Evolutionary conservation across 2,797 vertebrate genomes (phyloP), one percentile per base, ranked within the genome.

Genomic region (Sparidentex hasta): DNA sequence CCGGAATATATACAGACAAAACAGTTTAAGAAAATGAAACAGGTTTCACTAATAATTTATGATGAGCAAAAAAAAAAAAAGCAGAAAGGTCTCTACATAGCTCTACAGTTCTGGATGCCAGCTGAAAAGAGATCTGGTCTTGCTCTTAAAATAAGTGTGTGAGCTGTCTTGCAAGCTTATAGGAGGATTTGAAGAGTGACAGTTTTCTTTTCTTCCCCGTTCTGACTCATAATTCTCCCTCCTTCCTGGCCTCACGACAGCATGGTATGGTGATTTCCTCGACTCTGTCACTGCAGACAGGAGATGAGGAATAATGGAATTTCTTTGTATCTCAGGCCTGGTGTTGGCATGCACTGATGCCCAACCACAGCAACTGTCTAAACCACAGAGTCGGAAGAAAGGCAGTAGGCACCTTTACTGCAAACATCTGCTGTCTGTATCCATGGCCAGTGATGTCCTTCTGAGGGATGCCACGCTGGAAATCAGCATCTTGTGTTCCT

Each of bases 181-280:
- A 85, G 83, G 76, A 59, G 58, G 75, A 89, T 91, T 91, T 91
- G 87, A 87, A 71, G 79, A 87, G 78, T 88, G 90, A 90, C 88
- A 84, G 88, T 89, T 92, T 88, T 83, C 83, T 81, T 89, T 84
- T 87, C 71, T 90, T 86, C 84, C 85, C 57, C 57, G 61, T 88
- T 90, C 87, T 91, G 90, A 93, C 87, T 93, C 90, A 93, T 88
- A 83, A 80, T 64, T 88, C 85, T 80, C 69, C 87, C 89, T 88
- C 80, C 77, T 86, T 89, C 80, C 87, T 81, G 80, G 81, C 75
- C 80, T 82, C 80, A 84, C 65, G 38, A 86, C 80, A 74, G 76
- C 77, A 72, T 56, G 67, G 69, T 21, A 61, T 65, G 85, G 84
- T 85, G 85, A 88, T 87, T 87, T 92, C 85, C 82, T 87, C 83